Evolutionary conservation across 92 coral and sea anemone species (phyloP).

Genomic region (Phenganax subtilis): DNA sequence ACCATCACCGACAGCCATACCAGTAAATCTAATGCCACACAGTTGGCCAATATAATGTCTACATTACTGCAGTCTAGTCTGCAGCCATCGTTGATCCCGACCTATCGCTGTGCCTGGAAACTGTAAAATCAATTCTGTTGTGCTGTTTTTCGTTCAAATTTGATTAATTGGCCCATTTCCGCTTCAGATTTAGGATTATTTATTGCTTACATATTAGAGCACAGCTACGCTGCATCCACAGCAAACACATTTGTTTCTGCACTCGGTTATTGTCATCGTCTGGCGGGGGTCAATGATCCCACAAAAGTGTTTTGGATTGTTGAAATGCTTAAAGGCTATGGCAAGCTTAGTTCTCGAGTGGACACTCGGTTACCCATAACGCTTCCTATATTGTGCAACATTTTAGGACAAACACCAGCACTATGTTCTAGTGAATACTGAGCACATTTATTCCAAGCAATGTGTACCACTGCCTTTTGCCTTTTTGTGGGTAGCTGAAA

Average conservation of each 20-base stretch:
- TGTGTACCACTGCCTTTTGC: constrained; percentile 41
- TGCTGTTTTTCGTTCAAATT: background rate
- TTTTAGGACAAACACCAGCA: background rate
- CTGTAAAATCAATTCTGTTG: constrained; percentile 13
- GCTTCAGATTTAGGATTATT: constrained; percentile 37
- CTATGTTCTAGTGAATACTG: background rate
- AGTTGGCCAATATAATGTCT: too few relatives aligned
- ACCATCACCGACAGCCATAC: too few relatives aligned
- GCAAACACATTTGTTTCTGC: constrained; percentile 48
- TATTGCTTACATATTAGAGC: constrained; percentile 49
- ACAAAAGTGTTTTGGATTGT: constrained; percentile 2
- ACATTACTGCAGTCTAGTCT: too few relatives aligned
- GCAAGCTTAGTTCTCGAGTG: background rate
- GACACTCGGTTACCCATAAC: constrained; percentile 10
- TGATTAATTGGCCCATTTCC: constrained; percentile 15
- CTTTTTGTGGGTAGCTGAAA: constrained; percentile 28
- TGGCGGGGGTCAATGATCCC: background rate
- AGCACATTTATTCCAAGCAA: constrained; percentile 3
- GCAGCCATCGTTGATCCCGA: too few relatives aligned
- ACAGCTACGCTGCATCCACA: constrained; percentile 49
- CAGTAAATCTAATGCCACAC: too few relatives aligned
- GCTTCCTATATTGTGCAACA: constrained; percentile 37
- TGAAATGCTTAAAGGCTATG: constrained; percentile 26
- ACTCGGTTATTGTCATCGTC: constrained; percentile 35
- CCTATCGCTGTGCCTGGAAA: too few relatives aligned